A percentile compares a stretch with the other conserved stretches of the same genome.
phyloP scores from a whole-genome alignment of 2,888 invertebrate genomes.

The Erebia aethiops region DNA sequence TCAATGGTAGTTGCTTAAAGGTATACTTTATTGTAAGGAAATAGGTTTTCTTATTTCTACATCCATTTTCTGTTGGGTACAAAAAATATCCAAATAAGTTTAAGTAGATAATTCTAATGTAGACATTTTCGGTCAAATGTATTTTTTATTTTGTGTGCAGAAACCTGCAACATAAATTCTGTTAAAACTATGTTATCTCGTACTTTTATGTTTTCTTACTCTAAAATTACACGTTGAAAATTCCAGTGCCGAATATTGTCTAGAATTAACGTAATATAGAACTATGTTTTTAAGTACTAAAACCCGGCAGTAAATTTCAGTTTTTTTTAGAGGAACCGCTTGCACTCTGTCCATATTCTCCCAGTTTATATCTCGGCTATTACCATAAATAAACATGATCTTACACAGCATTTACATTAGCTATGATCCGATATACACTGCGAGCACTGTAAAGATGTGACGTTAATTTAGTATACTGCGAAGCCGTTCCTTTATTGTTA shows the following conservation, averaged over 20 bases:
- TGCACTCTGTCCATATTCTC: slow-evolving; percentile 6
- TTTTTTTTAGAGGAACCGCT: slow-evolving; percentile 17
- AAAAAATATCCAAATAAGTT: no score
- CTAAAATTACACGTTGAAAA: slow-evolving; percentile 6
- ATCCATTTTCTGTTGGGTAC: not conserved
- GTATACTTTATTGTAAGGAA: not conserved
- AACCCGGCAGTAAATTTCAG: slow-evolving; percentile 17
- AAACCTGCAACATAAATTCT: slow-evolving; percentile 1
- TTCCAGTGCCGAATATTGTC: slow-evolving; percentile 5
- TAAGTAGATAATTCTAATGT: not conserved
- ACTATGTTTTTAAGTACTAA: slow-evolving; percentile 11
- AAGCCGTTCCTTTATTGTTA: no score
- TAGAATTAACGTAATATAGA: slow-evolving; percentile 9
- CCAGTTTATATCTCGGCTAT: slow-evolving; percentile 37
- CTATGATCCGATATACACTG: no score
- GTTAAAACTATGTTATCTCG: not conserved
- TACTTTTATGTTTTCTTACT: not conserved
- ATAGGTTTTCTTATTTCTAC: not conserved
- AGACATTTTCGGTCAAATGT: not conserved
- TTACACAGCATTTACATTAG: slow-evolving; percentile 44
- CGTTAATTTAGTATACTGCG: no score
- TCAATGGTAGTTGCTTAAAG: not conserved
- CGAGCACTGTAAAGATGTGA: no score
- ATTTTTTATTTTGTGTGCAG: not conserved
- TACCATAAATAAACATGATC: slow-evolving; percentile 54